phyloP scores from a whole-genome alignment of 2,888 invertebrate species.

The Lycia hirtaria region DNA sequence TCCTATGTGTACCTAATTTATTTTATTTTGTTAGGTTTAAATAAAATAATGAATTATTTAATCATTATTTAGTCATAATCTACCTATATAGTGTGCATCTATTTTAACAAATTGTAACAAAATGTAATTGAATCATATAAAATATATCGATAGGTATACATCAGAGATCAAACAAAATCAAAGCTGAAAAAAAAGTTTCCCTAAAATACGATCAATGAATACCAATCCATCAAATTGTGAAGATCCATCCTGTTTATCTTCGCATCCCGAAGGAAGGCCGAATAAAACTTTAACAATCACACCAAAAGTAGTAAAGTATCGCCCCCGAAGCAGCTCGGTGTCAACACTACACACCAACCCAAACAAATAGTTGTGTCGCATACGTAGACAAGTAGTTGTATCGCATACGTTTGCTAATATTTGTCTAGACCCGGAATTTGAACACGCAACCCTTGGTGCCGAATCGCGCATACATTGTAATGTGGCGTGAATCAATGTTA shows the following conservation, averaged over 20 bases:
- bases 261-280: conserved; percentile 9
- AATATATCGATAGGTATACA: no score
- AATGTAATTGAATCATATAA: no score
- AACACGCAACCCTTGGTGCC: conserved; percentile 36
- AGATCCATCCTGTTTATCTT: conserved; percentile 23
- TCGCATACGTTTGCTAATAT: conserved; percentile 40
- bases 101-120: no score
- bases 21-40: no score
- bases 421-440: conserved; percentile 38
- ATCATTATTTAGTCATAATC: no score
- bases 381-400: conserved; percentile 32
- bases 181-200: background rate
- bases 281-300: conserved; percentile 34
- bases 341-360: conserved; percentile 37
- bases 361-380: conserved; percentile 40
- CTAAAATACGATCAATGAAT: background rate
- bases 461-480: conserved; percentile 31
- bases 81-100: no score
- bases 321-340: conserved; percentile 31
- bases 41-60: no score
- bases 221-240: conserved; percentile 12
- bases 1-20: no score
- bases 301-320: conserved; percentile 32
- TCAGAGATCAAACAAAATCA: no score
- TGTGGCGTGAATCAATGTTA: background rate